Percentiles rank a stretch among this genome's conserved stretches.
These are phyloP conservation scores for Holocentrus rufus DNA, from an alignment of 2,797 vertebrate species.

Conservation along the genomic window DNA sequence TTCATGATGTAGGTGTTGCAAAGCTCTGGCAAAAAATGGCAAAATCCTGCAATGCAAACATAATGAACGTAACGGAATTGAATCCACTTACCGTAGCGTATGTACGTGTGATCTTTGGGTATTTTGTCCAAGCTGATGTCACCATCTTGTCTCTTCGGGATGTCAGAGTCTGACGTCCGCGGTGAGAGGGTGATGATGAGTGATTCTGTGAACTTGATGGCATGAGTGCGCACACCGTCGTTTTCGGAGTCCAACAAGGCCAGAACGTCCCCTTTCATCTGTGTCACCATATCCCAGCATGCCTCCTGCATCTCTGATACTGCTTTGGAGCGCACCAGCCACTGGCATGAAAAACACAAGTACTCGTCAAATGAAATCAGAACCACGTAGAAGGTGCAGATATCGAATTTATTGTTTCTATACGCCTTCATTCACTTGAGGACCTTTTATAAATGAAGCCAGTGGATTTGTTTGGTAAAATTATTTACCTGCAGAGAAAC, in stretches of 20 bases:
- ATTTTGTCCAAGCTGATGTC: conserved; percentile 95
- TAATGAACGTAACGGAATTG: too few species aligned
- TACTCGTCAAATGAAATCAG: not conserved
- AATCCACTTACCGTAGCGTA: conserved; percentile 85
- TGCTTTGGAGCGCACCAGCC: conserved; percentile 89
- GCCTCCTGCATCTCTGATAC: conserved; percentile 92
- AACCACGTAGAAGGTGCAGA: not conserved
- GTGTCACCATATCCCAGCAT: conserved; percentile 93
- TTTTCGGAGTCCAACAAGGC: conserved; percentile 92
- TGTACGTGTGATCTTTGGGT: conserved; percentile 89
- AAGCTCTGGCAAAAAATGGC: too few species aligned
- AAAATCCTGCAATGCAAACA: too few species aligned
- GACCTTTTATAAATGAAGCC: not conserved
- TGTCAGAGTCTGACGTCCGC: conserved; percentile 87
- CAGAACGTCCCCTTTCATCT: conserved; percentile 93
- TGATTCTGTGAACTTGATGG: conserved; percentile 95
- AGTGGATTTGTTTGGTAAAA: not conserved
- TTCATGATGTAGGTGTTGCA: too few species aligned
- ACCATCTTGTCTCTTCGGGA: conserved; percentile 89
- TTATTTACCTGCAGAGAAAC: conserved; percentile 89
- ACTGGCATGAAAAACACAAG: conserved; percentile 75
- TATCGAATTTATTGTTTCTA: not conserved
- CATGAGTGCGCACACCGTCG: conserved; percentile 93
- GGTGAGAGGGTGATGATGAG: conserved; percentile 93
- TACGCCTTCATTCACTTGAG: too few species aligned